Evolutionary conservation across 2,888 invertebrate genomes (phyloP).

Genomic region (Boloria euphrosyne): DNA sequence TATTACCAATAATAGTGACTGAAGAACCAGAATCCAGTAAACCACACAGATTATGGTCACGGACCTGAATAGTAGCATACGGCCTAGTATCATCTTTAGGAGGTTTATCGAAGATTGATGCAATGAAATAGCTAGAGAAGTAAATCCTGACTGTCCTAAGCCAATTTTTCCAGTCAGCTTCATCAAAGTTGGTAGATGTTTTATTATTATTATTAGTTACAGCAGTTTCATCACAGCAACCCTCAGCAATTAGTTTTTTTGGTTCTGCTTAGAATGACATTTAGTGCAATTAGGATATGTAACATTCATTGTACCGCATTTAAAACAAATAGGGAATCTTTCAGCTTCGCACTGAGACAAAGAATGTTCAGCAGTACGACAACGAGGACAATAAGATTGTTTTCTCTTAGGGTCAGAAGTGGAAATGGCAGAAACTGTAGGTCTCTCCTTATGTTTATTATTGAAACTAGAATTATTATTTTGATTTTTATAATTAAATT

Average conservation of each 20-base stretch:
- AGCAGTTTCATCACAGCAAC: neutral
- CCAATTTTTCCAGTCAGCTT: too few species aligned
- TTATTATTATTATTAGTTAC: neutral
- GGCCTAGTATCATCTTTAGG: constrained; percentile 25
- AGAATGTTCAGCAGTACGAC: too few species aligned
- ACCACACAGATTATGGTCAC: constrained; percentile 16
- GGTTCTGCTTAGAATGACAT: neutral
- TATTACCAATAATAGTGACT: constrained; percentile 38
- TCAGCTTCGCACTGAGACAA: too few species aligned
- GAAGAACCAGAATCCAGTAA: constrained; percentile 40
- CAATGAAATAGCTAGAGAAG: neutral
- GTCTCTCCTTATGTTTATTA: neutral
- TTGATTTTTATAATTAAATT: neutral
- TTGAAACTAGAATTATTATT: neutral
- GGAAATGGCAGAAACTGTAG: neutral
- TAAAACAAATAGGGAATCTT: too few species aligned
- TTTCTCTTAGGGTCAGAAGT: too few species aligned
- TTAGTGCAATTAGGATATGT: neutral
- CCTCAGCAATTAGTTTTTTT: neutral
- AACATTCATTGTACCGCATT: too few species aligned
- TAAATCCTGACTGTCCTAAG: too few species aligned
- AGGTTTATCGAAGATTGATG: neutral
- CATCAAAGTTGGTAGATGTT: neutral
- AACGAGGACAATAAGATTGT: too few species aligned
- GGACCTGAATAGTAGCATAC: constrained; percentile 30